These are phyloP conservation scores for Myodes glareolus DNA, from an alignment of 2,113 vertebrate genomes.

Conservation along the genomic window DNA sequence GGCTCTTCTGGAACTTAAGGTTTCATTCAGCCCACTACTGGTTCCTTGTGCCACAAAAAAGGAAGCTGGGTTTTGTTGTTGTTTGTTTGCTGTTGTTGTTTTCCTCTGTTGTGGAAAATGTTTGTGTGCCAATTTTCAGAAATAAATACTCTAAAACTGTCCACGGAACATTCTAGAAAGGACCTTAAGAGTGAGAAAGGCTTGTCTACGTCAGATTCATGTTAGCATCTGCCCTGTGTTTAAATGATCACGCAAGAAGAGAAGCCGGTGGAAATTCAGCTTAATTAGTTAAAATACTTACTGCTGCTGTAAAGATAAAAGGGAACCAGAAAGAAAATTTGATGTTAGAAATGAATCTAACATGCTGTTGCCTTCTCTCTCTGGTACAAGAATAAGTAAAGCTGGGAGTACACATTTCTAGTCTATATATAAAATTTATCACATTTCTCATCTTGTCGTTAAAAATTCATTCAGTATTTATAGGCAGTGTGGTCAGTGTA, in stretches of 20 bases:
- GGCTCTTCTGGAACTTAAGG: neutral
- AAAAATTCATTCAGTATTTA: conserved; percentile 57
- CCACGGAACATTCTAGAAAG: conserved; percentile 78
- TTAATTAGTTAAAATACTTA: conserved; percentile 22
- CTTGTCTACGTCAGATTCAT: neutral
- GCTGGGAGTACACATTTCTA: neutral
- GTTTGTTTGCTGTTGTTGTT: neutral
- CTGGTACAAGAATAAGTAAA: conserved; percentile 12
- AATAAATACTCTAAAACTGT: conserved; percentile 80
- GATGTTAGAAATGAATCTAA: conserved; percentile 32
- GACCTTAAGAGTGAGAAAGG: conserved; percentile 77
- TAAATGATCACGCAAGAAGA: conserved; percentile 13
- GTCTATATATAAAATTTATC: conserved; percentile 45
- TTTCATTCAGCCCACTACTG: neutral
- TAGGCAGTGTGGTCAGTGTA: conserved; percentile 11
- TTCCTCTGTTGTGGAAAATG: conserved; percentile 65
- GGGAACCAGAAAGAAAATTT: neutral
- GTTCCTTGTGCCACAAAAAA: conserved; percentile 42
- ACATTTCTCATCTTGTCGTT: conserved; percentile 18
- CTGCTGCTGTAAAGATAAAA: conserved; percentile 16
- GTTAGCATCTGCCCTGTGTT: conserved; percentile 38
- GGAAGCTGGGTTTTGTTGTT: neutral
- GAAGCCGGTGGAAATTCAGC: neutral
- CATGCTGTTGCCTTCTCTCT: neutral
- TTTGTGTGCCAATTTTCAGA: conserved; percentile 78